Base-by-base conservation (phyloP, 1,140 invertebrate species). In the Meloidogyne chitwoodi region DNA sequence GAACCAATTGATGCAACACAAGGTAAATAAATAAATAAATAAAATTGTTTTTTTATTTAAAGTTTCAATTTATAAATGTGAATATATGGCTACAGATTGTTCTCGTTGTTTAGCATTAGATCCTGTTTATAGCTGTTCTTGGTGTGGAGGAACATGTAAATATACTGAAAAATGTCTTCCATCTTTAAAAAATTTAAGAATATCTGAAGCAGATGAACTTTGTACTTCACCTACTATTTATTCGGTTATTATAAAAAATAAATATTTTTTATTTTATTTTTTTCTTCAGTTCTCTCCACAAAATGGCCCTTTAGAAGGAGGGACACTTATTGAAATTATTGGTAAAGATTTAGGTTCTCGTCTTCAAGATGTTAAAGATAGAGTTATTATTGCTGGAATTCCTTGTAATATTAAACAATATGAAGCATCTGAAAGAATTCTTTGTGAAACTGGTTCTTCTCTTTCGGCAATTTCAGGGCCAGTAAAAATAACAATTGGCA, bases 281-380 rank as follows among this genome's bases (percentile, higher is more conserved):
- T n/a, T n/a, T n/a, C n/a, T 89, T 41, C 84, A 92, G 92, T 95
- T 98, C 80, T 93, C 93, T 87, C 96, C 96, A 0, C 85, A 94
- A 27, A 94, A 93, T 87, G 96, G 96, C 16, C 96, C 95, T 12
- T 91, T 95, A 67, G 93, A 96, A 90, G 96, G 96, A 31, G 96
- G 96, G 1, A 98, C 96, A 26, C 87, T 94, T 41, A 91, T 99
- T 0, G 96, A 94, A 10, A 97, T 99, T 75, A 92, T 93, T 89
- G 96, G 96, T 10, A 93, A 93, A 84, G 97, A 99, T 89, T 90
- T 99, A 29, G 96, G 96, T 0, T 90, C 95, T 67, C 92, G 92
- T 78, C 91, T 93, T 82, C 92, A 93, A 83, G 95, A 98, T 88
- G 93, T 98, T 0, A 89, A 91, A 56, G 93, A 93, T 19, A 94